Percentiles rank a stretch among this genome's conserved stretches.
Conservation (phyloP, 2,797 vertebrate species). For the Atherinosoma microstoma region DNA sequence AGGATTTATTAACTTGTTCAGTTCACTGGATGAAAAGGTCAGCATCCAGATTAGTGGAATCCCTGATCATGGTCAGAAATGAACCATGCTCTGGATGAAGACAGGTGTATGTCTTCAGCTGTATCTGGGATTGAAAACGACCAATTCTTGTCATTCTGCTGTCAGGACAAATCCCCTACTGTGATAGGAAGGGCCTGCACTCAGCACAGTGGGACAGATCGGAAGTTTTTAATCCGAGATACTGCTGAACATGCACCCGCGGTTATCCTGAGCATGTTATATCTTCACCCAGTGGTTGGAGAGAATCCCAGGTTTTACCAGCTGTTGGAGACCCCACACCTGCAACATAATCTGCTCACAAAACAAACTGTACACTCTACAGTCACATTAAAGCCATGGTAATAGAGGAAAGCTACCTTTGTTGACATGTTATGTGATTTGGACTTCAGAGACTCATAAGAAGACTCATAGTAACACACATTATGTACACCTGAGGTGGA, state of each 20-base stretch:
- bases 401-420: neutral
- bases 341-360: neutral
- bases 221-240: neutral
- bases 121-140: too few species aligned
- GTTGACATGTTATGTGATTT: neutral
- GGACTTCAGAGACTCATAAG: too few species aligned
- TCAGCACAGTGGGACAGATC: neutral
- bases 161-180: too few species aligned
- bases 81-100: too few species aligned
- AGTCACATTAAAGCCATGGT: neutral
- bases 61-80: too few species aligned
- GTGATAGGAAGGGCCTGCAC: neutral
- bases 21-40: too few species aligned
- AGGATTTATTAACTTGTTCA: neutral
- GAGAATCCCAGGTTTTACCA: neutral
- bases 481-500: neutral
- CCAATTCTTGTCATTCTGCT: too few species aligned
- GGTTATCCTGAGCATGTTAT: neutral
- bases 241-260: neutral
- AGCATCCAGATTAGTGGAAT: too few species aligned
- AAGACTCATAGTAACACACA: neutral
- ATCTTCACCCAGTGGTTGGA: neutral
- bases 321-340: neutral
- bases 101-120: too few species aligned
- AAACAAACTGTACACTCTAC: neutral